A percentile compares a stretch with the other conserved stretches of the same genome.
phyloP scores from a whole-genome alignment of 2,113 vertebrate species.

The Zosterops japonicus region DNA sequence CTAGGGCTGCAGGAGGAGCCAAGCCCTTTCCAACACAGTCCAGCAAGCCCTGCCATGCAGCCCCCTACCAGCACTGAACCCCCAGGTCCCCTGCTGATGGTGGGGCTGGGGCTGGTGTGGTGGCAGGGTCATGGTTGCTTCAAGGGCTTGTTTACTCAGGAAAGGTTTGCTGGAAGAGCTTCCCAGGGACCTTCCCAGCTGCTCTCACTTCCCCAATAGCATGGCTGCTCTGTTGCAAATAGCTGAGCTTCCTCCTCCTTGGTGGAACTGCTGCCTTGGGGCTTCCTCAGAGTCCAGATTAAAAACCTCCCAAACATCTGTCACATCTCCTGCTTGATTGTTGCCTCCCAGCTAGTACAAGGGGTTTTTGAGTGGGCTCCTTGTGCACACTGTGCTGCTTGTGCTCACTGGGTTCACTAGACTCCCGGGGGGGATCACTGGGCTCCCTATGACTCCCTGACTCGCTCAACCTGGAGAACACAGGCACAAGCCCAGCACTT shows the following conservation, averaged over 20 bases:
- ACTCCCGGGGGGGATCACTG: background rate
- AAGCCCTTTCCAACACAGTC: background rate
- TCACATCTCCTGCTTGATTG: background rate
- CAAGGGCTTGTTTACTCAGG: background rate
- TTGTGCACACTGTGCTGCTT: background rate
- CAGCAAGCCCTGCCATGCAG: background rate
- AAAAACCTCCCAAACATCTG: background rate
- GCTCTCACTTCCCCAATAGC: background rate
- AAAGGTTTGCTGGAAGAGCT: background rate
- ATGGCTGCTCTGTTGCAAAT: background rate
- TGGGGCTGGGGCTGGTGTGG: background rate
- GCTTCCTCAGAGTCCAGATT: background rate
- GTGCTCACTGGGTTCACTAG: background rate
- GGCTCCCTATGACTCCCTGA: background rate
- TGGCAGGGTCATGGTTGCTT: background rate
- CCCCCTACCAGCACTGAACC: background rate
- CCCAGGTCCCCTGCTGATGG: background rate
- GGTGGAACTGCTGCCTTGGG: accelerated
- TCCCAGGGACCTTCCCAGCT: background rate
- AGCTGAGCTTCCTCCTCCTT: background rate
- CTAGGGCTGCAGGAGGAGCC: background rate
- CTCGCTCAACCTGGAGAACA: background rate
- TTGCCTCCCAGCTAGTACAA: background rate
- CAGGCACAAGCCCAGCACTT: background rate
- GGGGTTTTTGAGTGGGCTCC: background rate